Evolutionary conservation across 2,797 vertebrate species (phyloP).

Genomic region (Macrochelys suwanniensis): DNA sequence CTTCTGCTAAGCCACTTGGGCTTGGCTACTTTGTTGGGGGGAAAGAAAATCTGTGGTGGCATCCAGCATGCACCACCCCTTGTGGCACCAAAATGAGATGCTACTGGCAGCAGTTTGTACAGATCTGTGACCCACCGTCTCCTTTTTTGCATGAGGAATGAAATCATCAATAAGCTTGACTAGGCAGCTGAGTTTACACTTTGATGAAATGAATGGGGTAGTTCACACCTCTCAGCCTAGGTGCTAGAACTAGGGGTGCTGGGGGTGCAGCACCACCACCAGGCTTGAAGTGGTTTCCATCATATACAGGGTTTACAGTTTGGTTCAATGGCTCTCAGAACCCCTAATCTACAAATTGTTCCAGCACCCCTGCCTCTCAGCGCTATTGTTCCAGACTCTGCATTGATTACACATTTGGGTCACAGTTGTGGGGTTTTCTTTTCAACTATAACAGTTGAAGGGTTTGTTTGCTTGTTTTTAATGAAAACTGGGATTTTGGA

Average conservation of each 20-base stretch:
- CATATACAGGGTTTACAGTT: too few relatives aligned
- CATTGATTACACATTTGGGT: neutral
- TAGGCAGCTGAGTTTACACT: neutral
- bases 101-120: neutral
- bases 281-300: too few relatives aligned
- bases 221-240: neutral
- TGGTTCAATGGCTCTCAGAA: too few relatives aligned
- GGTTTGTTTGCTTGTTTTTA: neutral
- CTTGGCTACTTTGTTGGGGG: neutral
- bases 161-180: neutral
- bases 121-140: neutral
- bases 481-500: neutral
- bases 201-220: too few relatives aligned
- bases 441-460: neutral
- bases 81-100: neutral
- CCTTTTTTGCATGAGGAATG: neutral
- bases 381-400: neutral
- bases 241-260: too few relatives aligned
- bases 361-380: neutral
- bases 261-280: too few relatives aligned
- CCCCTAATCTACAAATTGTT: too few relatives aligned
- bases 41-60: neutral
- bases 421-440: neutral
- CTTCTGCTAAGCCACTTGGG: neutral
- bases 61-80: neutral